Percentiles rank a stretch among this genome's conserved stretches.
Evolutionary conservation across 2,113 vertebrate species (phyloP).

Genomic region (Sphyrna mokarran): DNA sequence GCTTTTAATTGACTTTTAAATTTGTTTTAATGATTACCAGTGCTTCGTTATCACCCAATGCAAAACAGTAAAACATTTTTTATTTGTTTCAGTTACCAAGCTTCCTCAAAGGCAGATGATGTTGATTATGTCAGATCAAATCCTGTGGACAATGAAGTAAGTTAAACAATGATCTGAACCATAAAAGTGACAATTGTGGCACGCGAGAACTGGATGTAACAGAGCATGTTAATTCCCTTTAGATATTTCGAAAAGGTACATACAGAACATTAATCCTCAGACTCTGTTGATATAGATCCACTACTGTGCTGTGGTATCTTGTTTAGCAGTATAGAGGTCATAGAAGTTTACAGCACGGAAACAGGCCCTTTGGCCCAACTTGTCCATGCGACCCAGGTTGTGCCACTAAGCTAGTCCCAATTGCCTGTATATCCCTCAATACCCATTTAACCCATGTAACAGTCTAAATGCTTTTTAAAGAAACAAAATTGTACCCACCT

Average conservation of each 20-base stretch:
- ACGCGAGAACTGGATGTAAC: not conserved
- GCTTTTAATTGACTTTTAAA: not conserved
- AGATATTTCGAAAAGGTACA: not conserved
- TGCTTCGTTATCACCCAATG: not conserved
- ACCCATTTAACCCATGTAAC: no score
- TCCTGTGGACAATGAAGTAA: slow-evolving; percentile 78
- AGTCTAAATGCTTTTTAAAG: no score
- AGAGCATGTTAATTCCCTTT: not conserved
- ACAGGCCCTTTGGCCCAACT: no score
- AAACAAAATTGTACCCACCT: no score
- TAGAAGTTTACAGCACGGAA: no score
- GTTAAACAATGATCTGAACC: not conserved
- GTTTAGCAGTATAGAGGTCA: not conserved
- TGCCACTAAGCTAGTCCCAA: no score
- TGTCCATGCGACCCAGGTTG: no score
- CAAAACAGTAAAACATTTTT: slow-evolving; percentile 34
- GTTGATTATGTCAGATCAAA: slow-evolving; percentile 75
- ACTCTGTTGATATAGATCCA: not conserved
- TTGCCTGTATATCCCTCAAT: no score
- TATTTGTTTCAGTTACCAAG: slow-evolving; percentile 72
- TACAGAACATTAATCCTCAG: not conserved
- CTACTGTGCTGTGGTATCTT: not conserved
- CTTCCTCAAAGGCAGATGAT: slow-evolving; percentile 67
- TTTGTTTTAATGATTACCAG: not conserved
- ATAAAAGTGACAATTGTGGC: not conserved